Base-by-base conservation (phyloP, 2,113 vertebrate genomes). In the Oryzias javanicus region DNA sequence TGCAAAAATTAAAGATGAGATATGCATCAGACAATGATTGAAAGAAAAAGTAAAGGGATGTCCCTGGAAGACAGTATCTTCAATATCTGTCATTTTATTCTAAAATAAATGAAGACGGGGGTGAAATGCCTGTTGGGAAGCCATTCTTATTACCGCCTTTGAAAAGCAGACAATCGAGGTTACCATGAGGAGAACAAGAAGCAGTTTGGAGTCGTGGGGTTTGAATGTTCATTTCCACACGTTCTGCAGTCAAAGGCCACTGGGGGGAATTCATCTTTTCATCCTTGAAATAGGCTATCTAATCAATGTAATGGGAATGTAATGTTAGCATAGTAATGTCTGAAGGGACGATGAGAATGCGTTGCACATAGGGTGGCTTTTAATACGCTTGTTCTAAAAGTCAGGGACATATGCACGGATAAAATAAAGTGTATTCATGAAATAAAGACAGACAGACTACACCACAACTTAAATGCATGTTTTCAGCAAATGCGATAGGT, bases 201-300 rank as follows among this genome's bases (percentile, higher is more conserved):
- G 16, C 22, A 44, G 41, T 50, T 57, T 48, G 58, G 55, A 1
- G 4, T 44, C 45, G 55, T 65, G 58, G 20, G 46, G 56, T 54
- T 58, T 35, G 25, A 41, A 17, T 49, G 40, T 42, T 41, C 40
- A 67, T n/a, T 27, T 18, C 47, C n/a, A 48, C 51, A 20, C 27
- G 5, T 58, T 47, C n/a, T 47, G 54, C 45, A 68, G n/a, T 29
- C 29, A 45, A 49, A 42, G 63, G 68, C 76, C 84, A 82, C 72
- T 71, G 27, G 82, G 79, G 81, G 77, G 77, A 64, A 35, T 35
- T 35, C 29, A 35, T 35, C 29, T 35, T 35, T 77, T 83, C 81
- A 89, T 87, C 87, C 87, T 91, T 89, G 80, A 88, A 87, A 67
- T 45, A 1, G 62, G 61, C 69, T 78, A 87, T 89, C 88, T 87